Percentiles rank a stretch among this genome's conserved stretches.
These are phyloP conservation scores for Colletes latitarsis DNA, from an alignment of 1,140 invertebrate genomes.

Conservation along the genomic window DNA sequence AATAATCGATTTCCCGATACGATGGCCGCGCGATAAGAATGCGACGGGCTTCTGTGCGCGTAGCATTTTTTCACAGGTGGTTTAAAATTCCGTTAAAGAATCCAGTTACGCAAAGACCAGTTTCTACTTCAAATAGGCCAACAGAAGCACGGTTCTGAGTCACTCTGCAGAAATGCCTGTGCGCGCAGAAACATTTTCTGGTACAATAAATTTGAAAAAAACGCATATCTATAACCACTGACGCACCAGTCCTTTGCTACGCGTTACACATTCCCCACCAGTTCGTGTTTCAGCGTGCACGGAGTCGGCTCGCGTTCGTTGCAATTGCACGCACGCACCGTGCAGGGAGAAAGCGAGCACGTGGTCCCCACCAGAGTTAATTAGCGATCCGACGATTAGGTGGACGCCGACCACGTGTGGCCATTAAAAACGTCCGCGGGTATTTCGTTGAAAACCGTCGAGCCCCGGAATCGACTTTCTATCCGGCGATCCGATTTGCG, in stretches of 20 bases:
- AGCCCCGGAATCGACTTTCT: slow-evolving; percentile 46
- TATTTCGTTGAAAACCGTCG: slow-evolving; percentile 51
- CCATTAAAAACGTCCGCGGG: slow-evolving; percentile 54
- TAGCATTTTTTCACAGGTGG: not conserved
- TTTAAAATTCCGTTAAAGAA: slow-evolving; percentile 4
- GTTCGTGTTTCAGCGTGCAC: not conserved
- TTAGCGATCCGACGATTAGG: slow-evolving; percentile 63
- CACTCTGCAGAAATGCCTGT: slow-evolving; percentile 14
- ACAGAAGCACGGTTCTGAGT: slow-evolving; percentile 38
- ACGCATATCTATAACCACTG: not conserved
- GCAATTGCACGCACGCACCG: slow-evolving; percentile 38
- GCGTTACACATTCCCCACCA: not conserved
- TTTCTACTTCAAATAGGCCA: slow-evolving; percentile 4
- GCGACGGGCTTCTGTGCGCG: too few relatives aligned
- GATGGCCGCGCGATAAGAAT: too few relatives aligned
- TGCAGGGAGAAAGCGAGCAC: slow-evolving; percentile 68
- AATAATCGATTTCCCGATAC: too few relatives aligned
- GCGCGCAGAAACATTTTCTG: not conserved
- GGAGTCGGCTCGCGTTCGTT: not conserved
- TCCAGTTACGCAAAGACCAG: slow-evolving; percentile 38
- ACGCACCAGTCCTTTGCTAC: slow-evolving; percentile 2
- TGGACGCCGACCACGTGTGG: slow-evolving; percentile 56
- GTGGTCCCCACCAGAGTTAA: slow-evolving; percentile 64
- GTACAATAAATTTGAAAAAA: not conserved
- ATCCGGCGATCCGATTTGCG: slow-evolving; percentile 15